phyloP scores from a whole-genome alignment of 2,797 vertebrate species.

The Phoebastria nigripes region DNA sequence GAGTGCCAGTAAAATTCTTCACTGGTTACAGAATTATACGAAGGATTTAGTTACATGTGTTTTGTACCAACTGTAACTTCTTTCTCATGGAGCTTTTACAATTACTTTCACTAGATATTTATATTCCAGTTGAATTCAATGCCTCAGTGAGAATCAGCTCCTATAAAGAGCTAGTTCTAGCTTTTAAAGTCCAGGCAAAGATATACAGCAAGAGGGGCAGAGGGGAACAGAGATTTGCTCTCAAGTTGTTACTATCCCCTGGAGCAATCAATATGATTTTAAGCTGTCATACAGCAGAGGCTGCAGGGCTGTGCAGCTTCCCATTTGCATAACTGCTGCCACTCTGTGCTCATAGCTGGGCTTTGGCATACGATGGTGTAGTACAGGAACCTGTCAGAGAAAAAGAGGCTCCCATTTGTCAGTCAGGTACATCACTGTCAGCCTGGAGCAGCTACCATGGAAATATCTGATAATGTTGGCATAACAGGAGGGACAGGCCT shows the following conservation, averaged over 20 bases:
- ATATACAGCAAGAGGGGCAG: neutral
- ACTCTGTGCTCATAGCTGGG: neutral
- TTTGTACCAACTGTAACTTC: neutral
- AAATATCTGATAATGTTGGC: neutral
- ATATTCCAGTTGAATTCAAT: neutral
- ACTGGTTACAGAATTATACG: neutral
- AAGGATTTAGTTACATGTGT: neutral
- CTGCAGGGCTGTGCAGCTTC: neutral
- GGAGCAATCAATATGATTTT: neutral
- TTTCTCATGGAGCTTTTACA: neutral
- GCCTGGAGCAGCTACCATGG: neutral
- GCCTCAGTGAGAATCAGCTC: neutral
- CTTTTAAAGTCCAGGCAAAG: neutral
- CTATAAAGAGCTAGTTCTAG: neutral
- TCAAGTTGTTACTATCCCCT: neutral
- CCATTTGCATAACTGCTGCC: neutral
- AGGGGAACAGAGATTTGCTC: neutral
- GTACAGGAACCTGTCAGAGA: neutral
- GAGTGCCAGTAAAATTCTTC: constrained; percentile 9
- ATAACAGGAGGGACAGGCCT: neutral
- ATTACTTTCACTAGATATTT: neutral
- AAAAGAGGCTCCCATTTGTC: neutral
- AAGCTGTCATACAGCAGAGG: neutral
- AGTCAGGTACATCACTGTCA: neutral
- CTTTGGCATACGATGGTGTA: neutral